These are phyloP conservation scores for Tyrannus savana DNA, from an alignment of 2,113 vertebrate genomes.

Conservation along the genomic window DNA sequence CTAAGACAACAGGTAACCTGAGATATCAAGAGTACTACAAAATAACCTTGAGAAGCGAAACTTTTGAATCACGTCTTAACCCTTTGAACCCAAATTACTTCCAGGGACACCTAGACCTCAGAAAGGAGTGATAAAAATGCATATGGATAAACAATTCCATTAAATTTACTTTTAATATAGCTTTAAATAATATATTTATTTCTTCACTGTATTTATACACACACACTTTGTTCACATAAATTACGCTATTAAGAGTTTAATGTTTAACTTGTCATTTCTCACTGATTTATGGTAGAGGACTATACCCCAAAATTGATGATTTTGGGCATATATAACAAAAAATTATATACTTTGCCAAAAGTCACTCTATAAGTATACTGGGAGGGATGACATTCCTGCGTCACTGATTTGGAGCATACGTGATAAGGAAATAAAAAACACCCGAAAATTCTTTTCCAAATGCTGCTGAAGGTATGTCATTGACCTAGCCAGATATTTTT, in stretches of 20 bases:
- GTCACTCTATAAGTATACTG: not conserved
- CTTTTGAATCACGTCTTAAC: not conserved
- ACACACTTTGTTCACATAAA: not conserved
- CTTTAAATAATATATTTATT: not conserved
- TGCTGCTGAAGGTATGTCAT: not conserved
- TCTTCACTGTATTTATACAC: not conserved
- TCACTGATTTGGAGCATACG: not conserved
- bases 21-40: not conserved
- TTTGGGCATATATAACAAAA: not conserved
- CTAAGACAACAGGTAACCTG: not conserved
- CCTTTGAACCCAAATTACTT: not conserved
- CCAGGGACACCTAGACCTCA: not conserved
- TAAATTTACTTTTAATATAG: not conserved
- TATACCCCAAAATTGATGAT: not conserved
- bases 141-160: not conserved
- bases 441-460: not conserved
- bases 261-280: not conserved
- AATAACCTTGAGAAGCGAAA: not conserved
- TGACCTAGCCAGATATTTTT: slow-evolving; percentile 42
- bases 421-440: not conserved
- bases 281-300: not conserved
- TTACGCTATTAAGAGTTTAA: not conserved
- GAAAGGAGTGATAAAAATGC: not conserved
- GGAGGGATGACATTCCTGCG: not conserved
- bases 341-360: not conserved